Conservation (phyloP, 1,140 invertebrate genomes). For the Pomacea maculata region DNA sequence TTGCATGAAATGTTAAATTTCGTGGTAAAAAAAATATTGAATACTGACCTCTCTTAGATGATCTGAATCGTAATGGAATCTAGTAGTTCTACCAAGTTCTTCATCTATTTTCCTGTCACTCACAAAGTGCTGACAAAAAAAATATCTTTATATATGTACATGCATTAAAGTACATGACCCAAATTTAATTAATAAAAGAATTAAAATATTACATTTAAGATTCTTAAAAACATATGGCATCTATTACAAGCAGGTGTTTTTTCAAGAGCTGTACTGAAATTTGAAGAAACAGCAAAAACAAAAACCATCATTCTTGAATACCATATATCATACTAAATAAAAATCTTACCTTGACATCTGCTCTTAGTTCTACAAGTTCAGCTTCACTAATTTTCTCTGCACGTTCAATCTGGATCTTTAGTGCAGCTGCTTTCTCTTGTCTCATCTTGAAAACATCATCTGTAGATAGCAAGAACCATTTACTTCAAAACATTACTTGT, state of each 20-base stretch:
- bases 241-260: background rate
- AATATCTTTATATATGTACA: background rate
- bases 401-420: constrained; percentile 53
- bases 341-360: constrained; percentile 58
- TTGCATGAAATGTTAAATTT: background rate
- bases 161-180: background rate
- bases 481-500: background rate
- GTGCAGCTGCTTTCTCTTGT: constrained; percentile 50
- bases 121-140: constrained; percentile 58
- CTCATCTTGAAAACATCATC: constrained; percentile 52
- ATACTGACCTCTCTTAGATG: constrained; percentile 42
- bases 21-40: too few relatives aligned
- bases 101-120: constrained; percentile 61
- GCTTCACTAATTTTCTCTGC: constrained; percentile 52
- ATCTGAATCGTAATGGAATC: constrained; percentile 59
- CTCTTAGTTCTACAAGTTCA: constrained; percentile 53
- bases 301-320: background rate
- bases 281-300: background rate
- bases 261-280: background rate
- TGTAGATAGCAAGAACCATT: constrained; percentile 23
- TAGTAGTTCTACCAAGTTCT: constrained; percentile 55
- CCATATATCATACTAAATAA: background rate
- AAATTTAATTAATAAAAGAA: background rate
- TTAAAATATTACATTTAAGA: background rate
- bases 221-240: background rate